These are phyloP conservation scores for Pseudolycoriella hygida DNA, from an alignment of 2,888 invertebrate species.

Conservation along the genomic window DNA sequence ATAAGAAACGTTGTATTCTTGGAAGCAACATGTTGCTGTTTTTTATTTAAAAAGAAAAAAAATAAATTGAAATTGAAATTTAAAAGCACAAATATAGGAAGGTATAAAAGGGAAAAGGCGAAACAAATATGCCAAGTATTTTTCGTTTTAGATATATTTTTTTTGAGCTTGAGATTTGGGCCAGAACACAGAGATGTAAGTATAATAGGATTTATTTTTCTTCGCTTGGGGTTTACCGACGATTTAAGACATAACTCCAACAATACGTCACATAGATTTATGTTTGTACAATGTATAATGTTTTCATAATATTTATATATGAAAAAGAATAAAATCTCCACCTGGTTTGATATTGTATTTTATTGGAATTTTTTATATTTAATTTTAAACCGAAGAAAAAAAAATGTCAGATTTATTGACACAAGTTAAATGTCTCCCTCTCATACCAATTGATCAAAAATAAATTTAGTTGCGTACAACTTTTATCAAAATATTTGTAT, in stretches of 20 bases:
- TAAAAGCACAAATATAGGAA: constrained; percentile 1
- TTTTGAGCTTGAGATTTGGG: background rate
- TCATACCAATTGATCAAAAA: no score
- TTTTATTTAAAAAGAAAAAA: constrained; percentile 1
- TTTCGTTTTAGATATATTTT: background rate
- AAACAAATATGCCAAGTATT: constrained; percentile 4
- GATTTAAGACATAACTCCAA: constrained; percentile 4
- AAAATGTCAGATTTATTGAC: no score
- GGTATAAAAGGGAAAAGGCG: background rate
- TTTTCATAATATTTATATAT: no score
- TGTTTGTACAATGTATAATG: background rate
- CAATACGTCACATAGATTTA: constrained; percentile 2
- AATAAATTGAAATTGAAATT: constrained; percentile 3
- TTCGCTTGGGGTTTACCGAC: constrained; percentile 1
- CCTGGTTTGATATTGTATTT: no score
- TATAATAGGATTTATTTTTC: constrained; percentile 4
- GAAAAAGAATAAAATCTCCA: no score
- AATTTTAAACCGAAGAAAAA: no score
- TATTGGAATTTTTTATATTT: no score
- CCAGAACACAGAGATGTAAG: background rate
- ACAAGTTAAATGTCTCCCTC: no score
- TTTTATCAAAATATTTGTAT: no score
- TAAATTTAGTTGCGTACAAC: no score
- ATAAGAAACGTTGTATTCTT: background rate
- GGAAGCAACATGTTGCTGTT: background rate